phyloP scores from a whole-genome alignment of 2,113 vertebrate genomes.

The Salvelinus alpinus region DNA sequence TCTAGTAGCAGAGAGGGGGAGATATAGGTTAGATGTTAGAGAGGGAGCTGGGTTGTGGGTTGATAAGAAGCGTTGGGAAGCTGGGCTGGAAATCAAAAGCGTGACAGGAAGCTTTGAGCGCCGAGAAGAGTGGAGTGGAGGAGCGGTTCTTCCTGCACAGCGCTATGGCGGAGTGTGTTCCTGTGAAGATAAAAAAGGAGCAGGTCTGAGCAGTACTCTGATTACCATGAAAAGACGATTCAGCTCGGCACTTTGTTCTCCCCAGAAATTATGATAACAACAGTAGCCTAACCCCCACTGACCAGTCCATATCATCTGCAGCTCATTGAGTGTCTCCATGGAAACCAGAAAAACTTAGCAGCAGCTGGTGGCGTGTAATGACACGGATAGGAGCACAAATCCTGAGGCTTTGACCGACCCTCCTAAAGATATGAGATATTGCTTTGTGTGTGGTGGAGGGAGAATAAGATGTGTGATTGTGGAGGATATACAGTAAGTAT shows the following conservation, averaged over 20 bases:
- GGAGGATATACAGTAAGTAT: too few relatives aligned
- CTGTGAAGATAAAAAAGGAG: slow-evolving; percentile 5
- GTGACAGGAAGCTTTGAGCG: neutral
- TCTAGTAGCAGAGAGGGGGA: neutral
- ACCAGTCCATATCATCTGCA: slow-evolving; percentile 34
- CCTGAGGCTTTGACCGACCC: too few relatives aligned
- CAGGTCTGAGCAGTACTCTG: slow-evolving; percentile 5
- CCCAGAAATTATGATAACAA: slow-evolving; percentile 47
- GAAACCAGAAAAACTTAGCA: slow-evolving; percentile 36
- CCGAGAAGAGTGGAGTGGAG: too few relatives aligned
- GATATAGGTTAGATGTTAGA: too few relatives aligned
- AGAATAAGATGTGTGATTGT: too few relatives aligned
- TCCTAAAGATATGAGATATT: too few relatives aligned
- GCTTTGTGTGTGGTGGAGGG: too few relatives aligned
- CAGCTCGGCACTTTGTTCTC: slow-evolving; percentile 30
- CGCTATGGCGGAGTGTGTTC: neutral
- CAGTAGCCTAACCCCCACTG: slow-evolving; percentile 15
- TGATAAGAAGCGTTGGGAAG: neutral
- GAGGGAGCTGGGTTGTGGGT: too few relatives aligned
- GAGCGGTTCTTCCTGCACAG: too few relatives aligned
- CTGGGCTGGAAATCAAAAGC: neutral
- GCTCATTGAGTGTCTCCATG: slow-evolving; percentile 49
- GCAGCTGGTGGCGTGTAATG: slow-evolving; percentile 29
- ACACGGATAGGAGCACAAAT: neutral
- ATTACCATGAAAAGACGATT: slow-evolving; percentile 16